Percentiles rank a stretch among this genome's conserved stretches.
Evolutionary conservation across 2,797 vertebrate genomes (phyloP).

Genomic region (Tragelaphus oryx): DNA sequence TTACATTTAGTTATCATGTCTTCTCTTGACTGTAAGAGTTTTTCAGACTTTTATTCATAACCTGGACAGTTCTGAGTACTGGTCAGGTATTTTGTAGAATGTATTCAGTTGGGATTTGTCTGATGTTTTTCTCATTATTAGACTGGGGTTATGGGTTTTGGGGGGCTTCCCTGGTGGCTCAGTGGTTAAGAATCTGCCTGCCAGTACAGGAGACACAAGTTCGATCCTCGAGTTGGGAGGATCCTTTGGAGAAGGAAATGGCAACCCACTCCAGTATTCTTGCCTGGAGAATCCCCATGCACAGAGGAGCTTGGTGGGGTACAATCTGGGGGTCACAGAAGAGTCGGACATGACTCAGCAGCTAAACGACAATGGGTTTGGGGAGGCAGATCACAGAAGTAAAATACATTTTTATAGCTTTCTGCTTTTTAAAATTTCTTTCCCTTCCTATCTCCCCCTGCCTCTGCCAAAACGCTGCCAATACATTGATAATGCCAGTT

Average conservation of each 20-base stretch:
- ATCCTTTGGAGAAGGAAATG: background rate
- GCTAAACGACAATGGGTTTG: background rate
- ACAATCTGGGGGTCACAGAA: background rate
- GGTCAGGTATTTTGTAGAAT: background rate
- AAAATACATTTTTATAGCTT: background rate
- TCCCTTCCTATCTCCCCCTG: background rate
- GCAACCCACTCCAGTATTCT: background rate
- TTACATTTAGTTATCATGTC: background rate
- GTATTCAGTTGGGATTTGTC: background rate
- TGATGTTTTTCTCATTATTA: background rate
- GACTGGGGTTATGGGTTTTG: background rate
- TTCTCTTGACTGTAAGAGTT: background rate
- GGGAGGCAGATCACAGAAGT: background rate
- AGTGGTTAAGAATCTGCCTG: background rate
- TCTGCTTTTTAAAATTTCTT: background rate
- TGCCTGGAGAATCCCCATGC: background rate
- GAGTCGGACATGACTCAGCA: accelerated
- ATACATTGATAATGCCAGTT: background rate
- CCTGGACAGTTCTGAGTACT: background rate
- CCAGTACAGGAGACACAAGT: background rate
- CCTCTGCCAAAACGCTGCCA: background rate
- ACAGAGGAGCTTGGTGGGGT: background rate
- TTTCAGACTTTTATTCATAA: background rate
- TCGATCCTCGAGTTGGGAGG: background rate
- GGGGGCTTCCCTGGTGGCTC: background rate